A percentile compares a stretch with the other conserved stretches of the same genome.
Conservation (phyloP, 2,888 invertebrate genomes). For the Nezara viridula region DNA sequence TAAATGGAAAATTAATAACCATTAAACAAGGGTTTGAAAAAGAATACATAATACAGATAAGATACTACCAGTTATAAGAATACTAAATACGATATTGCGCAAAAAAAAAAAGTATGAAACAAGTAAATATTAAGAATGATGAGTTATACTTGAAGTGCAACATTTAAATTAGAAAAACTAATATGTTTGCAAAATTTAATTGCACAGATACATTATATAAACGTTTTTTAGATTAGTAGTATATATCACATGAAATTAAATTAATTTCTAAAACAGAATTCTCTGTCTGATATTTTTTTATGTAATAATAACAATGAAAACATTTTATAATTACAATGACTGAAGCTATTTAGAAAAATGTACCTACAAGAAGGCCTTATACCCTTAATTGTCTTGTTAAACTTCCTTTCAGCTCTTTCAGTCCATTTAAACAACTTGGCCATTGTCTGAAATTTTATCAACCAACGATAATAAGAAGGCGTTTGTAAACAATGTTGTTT, state of each 20-base stretch:
- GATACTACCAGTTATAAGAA: too few relatives aligned
- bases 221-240: neutral
- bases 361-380: neutral
- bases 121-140: too few relatives aligned
- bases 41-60: too few relatives aligned
- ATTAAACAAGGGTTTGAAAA: too few relatives aligned
- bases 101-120: too few relatives aligned
- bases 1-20: too few relatives aligned
- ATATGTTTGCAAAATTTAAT: neutral
- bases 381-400: neutral
- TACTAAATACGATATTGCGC: too few relatives aligned
- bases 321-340: neutral
- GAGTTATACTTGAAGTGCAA: too few relatives aligned
- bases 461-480: neutral
- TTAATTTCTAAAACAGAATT: neutral
- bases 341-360: neutral
- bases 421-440: neutral
- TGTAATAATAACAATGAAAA: neutral
- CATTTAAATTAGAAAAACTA: too few relatives aligned
- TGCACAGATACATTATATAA: neutral
- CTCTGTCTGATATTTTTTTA: neutral
- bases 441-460: neutral
- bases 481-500: neutral
- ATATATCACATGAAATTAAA: neutral
- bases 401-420: conserved; percentile 1